Base-by-base conservation (phyloP, 2,797 vertebrate species). In the Lagodon rhomboides region DNA sequence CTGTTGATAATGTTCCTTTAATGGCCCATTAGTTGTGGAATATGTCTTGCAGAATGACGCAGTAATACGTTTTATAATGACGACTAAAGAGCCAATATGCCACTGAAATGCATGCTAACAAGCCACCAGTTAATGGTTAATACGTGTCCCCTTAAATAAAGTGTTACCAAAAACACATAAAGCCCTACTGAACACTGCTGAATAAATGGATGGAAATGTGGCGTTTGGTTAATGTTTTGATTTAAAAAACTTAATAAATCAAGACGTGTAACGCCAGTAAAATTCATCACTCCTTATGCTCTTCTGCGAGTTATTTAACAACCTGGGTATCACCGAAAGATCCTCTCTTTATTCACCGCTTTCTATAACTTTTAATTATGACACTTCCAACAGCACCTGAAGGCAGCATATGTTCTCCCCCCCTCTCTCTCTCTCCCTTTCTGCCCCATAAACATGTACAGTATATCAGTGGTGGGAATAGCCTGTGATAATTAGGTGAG, bases 401-500 rank as follows among this genome's bases (percentile, higher is more conserved):
- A 76, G 64, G 68, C 64, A 74, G 68, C 76, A 49, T 58, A 67
- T 43, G 43, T 62, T 63, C 61, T 43, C 18, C 49, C 62, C 63
- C 44, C 34, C 65, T 43, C 34, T 38, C 34, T 8, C 8, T 34
- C 70, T 62, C 62, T 60, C 25, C 68, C n/a, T 83, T 83, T 82
- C 83, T 69, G 85, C 85, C 79, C 71, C 62, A 82, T 90, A 86
- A 91, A 90, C 82, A 79, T 83, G 82, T 83, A 72, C 62, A 78
- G 84, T 79, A 77, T 75, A 91, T 92, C 76, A 87, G 75, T 67
- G 72, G 74, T 82, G 67, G 90, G 88, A 93, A 94, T 84, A 82
- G 86, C 62, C 78, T 64, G 75, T 61, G 89, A 91, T 94, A 94
- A 95, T 88, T 93, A 88, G 85, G 80, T 75, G 83, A 80, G 90